A percentile compares a stretch with the other conserved stretches of the same genome.
Evolutionary conservation across 2,113 vertebrate genomes (phyloP).

Genomic region (Prunella fulvescens): DNA sequence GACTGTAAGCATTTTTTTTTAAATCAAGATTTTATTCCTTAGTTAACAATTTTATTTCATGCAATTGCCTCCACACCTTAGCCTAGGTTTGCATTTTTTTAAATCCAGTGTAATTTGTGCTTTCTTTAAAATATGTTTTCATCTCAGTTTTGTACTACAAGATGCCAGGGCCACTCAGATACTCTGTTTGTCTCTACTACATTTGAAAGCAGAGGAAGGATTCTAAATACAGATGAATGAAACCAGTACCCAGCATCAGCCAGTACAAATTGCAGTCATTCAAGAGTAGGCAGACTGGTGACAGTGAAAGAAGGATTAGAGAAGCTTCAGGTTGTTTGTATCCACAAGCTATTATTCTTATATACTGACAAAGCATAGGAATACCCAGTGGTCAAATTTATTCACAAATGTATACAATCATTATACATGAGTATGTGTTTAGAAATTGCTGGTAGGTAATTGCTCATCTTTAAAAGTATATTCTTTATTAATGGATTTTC

Average conservation of each 20-base stretch:
- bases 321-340: neutral
- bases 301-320: neutral
- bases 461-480: neutral
- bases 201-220: neutral
- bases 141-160: neutral
- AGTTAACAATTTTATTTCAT: neutral
- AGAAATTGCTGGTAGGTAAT: neutral
- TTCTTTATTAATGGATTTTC: neutral
- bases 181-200: neutral
- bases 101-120: neutral
- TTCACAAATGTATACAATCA: neutral
- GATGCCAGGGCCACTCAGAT: neutral
- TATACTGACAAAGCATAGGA: neutral
- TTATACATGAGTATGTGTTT: neutral
- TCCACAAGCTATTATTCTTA: neutral
- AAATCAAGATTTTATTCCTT: neutral
- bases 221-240: neutral
- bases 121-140: neutral
- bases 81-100: neutral
- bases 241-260: neutral
- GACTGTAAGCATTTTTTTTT: neutral
- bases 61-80: neutral
- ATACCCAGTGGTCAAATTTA: neutral
- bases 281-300: neutral
- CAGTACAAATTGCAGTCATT: neutral